Base-by-base conservation (phyloP, 2,888 invertebrate species). In the Pilophorus perplexus region DNA sequence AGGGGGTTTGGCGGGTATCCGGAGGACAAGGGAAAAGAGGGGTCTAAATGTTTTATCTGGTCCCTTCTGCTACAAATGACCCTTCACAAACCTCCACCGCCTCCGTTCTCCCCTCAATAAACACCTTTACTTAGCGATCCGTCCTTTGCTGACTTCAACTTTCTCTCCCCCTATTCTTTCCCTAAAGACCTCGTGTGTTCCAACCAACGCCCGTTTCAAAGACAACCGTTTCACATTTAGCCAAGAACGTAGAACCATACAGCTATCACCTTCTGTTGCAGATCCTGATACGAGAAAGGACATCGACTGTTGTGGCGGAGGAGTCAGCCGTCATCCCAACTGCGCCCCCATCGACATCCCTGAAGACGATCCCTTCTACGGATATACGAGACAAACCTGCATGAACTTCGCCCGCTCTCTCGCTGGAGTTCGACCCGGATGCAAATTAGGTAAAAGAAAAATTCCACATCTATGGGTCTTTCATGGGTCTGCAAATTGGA, bases 391-490 rank as follows among this genome's bases (percentile, higher is more conserved):
- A 50, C 78, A 85, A 62, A 81, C 81, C 14, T 93, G 93, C 73
- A 84, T 92, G 80, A 87, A 87, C 74, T 91, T 93, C 74, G 87
- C 89, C 0, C 79, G 93, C 55, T 91, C 91, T 2, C 80, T 88
- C 42, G 85, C 89, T 6, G 88, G 87, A 0, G 81, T 89, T 18
- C 80, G 85, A 69, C 80, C 83, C 1, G 86, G 86, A 71, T 93
- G 93, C 69, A 74, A 75, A 12, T 72, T 78, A 4, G 76, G 76
- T 76, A 71, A 72, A 70, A 69, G 14, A 4, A 37, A n/a, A 2
- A 37, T 14, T 1, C 4, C 14, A 3, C 37, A 12, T 2, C 2
- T 37, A 4, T 37, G 2, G 37, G 2, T n/a, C 14, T 2, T 37
- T 2, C 14, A 8, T 8, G 33, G 10, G 33, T 33, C 6, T 33